Conservation (phyloP, 2,113 vertebrate genomes). For the Plotosus lineatus region DNA sequence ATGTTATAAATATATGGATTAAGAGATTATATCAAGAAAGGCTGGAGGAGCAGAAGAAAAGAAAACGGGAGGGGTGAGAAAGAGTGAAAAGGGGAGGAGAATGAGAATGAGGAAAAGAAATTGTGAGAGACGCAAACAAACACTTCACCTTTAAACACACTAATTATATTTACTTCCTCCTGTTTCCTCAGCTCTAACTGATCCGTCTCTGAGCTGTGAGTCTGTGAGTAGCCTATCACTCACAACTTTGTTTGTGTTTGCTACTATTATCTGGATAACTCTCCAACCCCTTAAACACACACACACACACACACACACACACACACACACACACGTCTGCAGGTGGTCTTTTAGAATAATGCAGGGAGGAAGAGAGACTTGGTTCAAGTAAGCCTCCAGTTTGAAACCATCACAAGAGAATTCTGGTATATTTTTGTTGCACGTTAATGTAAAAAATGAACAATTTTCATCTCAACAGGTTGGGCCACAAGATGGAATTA, state of each 20-base stretch:
- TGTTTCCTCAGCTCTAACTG: conserved; percentile 33
- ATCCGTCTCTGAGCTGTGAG: conserved; percentile 29
- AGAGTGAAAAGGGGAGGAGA: neutral
- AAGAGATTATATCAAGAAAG: conserved; percentile 4
- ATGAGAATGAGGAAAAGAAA: neutral
- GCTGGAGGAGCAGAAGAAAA: neutral
- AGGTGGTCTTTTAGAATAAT: conserved; percentile 43
- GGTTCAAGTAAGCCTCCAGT: conserved; percentile 28
- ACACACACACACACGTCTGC: conserved; percentile 32
- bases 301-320: conserved; percentile 13
- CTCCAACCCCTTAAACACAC: neutral
- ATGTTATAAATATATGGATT: neutral
- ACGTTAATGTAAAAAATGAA: neutral
- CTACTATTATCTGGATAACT: conserved; percentile 23
- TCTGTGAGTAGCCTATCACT: conserved; percentile 25
- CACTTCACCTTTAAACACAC: conserved; percentile 17
- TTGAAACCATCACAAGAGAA: conserved; percentile 25
- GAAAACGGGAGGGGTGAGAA: neutral
- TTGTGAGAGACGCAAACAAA: conserved; percentile 8
- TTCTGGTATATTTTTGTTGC: conserved; percentile 19
- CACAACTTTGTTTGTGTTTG: conserved; percentile 27
- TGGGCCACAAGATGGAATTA: neutral
- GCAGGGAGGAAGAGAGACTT: conserved; percentile 6
- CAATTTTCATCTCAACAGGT: conserved; percentile 17
- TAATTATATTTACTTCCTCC: conserved; percentile 43